These are phyloP conservation scores for Drosophila atroscutellata DNA, from an alignment of 2,888 invertebrate genomes.

Conservation along the genomic window DNA sequence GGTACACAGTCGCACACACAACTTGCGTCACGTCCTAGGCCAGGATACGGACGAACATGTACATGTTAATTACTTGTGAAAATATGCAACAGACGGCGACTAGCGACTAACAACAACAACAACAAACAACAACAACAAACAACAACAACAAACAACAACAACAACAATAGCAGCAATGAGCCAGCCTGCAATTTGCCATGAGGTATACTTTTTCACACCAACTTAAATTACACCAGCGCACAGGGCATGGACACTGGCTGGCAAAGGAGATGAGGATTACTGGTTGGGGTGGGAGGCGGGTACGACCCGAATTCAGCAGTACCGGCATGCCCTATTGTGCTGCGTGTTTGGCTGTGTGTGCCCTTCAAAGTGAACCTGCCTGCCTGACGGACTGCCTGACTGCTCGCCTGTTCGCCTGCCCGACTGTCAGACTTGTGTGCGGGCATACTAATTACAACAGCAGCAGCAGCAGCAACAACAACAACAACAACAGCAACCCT, in stretches of 20 bases:
- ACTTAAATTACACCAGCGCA: conserved; percentile 56
- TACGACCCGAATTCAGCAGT: conserved; percentile 22
- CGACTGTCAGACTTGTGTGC: conserved; percentile 30
- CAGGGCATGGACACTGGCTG: conserved; percentile 13
- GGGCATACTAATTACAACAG: conserved; percentile 74
- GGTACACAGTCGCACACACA: conserved; percentile 7
- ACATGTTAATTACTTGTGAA: conserved; percentile 80
- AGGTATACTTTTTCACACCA: conserved; percentile 71
- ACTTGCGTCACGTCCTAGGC: conserved; percentile 40
- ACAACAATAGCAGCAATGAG: conserved; percentile 22
- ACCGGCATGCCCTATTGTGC: conserved; percentile 47
- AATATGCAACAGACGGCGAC: conserved; percentile 75
- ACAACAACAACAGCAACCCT: conserved; percentile 47
- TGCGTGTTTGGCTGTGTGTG: conserved; percentile 26
- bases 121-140: conserved; percentile 21
- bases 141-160: conserved; percentile 17
- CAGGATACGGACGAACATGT: conserved; percentile 53
- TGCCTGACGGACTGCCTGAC: conserved; percentile 1
- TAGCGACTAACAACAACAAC: conserved; percentile 21
- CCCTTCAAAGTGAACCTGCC: conserved; percentile 63
- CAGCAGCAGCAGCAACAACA: conserved; percentile 26
- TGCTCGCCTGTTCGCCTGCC: conserved; percentile 25
- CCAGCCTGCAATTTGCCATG: conserved; percentile 66
- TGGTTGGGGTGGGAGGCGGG: neutral
- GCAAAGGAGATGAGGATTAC: neutral